A percentile compares a stretch with the other conserved stretches of the same genome.
These are phyloP conservation scores for Micronisus gabar DNA, from an alignment of 2,113 vertebrate genomes.

Conservation along the genomic window DNA sequence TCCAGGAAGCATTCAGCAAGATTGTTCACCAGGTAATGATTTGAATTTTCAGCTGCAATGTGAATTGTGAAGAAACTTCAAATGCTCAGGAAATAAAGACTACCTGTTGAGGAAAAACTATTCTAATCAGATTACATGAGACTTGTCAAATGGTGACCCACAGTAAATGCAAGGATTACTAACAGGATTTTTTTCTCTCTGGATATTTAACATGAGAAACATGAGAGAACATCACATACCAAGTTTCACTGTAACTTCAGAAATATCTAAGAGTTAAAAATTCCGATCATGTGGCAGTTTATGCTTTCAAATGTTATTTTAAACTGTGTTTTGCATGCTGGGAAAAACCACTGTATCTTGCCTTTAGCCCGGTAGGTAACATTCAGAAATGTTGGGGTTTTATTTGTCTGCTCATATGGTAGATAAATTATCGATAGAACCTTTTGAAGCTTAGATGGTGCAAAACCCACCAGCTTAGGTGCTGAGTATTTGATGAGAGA, in stretches of 20 bases:
- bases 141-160: not conserved
- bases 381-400: not conserved
- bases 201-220: not conserved
- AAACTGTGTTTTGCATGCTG: conserved; percentile 18
- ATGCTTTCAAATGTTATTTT: conserved; percentile 20
- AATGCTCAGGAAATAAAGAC: not conserved
- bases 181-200: not conserved
- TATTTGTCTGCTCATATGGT: not conserved
- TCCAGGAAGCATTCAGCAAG: conserved; percentile 99
- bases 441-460: not conserved
- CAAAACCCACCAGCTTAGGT: not conserved
- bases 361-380: not conserved
- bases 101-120: not conserved
- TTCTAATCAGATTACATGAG: not conserved
- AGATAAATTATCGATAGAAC: not conserved
- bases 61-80: not conserved
- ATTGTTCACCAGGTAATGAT: conserved; percentile 96
- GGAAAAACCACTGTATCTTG: not conserved
- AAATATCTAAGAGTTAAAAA: not conserved
- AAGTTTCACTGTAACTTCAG: not conserved
- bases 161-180: not conserved
- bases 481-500: not conserved
- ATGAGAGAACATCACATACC: not conserved
- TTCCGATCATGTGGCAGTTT: not conserved
- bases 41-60: conserved; percentile 23